Evolutionary conservation across 2,113 vertebrate genomes (phyloP).

Genomic region (Agapornis roseicollis): DNA sequence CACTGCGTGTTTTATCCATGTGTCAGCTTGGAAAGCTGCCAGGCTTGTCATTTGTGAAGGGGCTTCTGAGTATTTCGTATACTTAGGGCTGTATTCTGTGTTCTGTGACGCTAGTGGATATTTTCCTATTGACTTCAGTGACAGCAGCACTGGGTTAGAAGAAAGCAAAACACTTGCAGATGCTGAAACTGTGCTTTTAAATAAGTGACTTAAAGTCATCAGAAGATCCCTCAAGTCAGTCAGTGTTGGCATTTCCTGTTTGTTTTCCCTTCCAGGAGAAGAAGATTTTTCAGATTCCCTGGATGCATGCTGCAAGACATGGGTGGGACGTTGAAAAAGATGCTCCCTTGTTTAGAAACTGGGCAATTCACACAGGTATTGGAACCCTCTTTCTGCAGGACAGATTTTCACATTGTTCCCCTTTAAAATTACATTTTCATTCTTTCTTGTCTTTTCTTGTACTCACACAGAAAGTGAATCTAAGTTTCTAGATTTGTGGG

Average conservation of each 20-base stretch:
- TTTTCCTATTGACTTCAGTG: constrained; percentile 13
- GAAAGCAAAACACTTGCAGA: background rate
- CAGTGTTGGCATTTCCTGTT: constrained; percentile 38
- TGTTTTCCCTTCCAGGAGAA: constrained; percentile 77
- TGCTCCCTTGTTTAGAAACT: constrained; percentile 88
- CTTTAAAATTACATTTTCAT: background rate
- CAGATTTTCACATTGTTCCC: background rate
- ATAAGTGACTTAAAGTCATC: background rate
- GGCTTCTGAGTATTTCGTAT: background rate
- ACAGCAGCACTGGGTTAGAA: background rate
- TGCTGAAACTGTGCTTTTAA: constrained; percentile 2
- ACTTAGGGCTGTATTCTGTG: background rate
- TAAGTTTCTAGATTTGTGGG: background rate
- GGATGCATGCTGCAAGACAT: constrained; percentile 90
- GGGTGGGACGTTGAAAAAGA: constrained; percentile 92
- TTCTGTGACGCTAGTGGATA: background rate
- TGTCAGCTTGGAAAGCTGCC: constrained; percentile 1
- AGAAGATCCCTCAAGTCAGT: background rate
- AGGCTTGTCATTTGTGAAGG: background rate
- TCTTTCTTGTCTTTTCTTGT: background rate
- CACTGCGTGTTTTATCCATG: background rate
- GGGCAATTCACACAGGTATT: constrained; percentile 90
- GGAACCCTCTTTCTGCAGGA: background rate
- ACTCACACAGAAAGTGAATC: background rate
- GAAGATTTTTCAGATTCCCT: constrained; percentile 92